Evolutionary conservation across 2,888 invertebrate genomes (phyloP).

Genomic region (Polymixis lichenea): DNA sequence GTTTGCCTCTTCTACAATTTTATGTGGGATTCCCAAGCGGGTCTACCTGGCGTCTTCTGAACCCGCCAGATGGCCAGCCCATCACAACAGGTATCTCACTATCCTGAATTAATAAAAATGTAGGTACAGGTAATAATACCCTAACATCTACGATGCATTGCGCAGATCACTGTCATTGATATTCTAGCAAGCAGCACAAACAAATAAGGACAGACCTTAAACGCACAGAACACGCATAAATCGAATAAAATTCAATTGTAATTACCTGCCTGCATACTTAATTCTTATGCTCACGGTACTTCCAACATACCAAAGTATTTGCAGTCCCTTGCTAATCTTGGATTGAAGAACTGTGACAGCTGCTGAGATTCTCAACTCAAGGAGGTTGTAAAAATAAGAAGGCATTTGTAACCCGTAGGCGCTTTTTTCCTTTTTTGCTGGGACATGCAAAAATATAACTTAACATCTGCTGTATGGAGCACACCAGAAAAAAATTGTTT

Average conservation of each 20-base stretch:
- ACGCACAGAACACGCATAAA: background rate
- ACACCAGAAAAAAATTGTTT: constrained; percentile 6
- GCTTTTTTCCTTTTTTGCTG: constrained; percentile 36
- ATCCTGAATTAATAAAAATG: background rate
- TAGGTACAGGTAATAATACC: background rate
- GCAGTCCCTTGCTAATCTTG: constrained; percentile 49
- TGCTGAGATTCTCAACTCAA: constrained; percentile 54
- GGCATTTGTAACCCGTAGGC: constrained; percentile 52
- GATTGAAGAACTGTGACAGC: constrained; percentile 53
- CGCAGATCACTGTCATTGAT: constrained; percentile 18
- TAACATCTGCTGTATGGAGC: constrained; percentile 27
- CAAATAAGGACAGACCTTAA: constrained; percentile 21
- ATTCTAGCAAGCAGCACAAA: constrained; percentile 25
- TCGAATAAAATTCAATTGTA: background rate
- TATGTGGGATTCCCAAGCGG: no score
- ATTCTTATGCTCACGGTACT: constrained; percentile 17
- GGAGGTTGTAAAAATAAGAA: constrained; percentile 55
- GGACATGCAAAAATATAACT: constrained; percentile 20
- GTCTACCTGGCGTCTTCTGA: no score
- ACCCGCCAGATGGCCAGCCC: background rate
- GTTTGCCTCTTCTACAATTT: no score
- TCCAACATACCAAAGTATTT: constrained; percentile 16
- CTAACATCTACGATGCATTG: background rate
- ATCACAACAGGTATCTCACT: no score
- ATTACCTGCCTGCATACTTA: constrained; percentile 1